Conservation (phyloP, 1,140 invertebrate genomes). For the Alviniconcha marisindica region DNA sequence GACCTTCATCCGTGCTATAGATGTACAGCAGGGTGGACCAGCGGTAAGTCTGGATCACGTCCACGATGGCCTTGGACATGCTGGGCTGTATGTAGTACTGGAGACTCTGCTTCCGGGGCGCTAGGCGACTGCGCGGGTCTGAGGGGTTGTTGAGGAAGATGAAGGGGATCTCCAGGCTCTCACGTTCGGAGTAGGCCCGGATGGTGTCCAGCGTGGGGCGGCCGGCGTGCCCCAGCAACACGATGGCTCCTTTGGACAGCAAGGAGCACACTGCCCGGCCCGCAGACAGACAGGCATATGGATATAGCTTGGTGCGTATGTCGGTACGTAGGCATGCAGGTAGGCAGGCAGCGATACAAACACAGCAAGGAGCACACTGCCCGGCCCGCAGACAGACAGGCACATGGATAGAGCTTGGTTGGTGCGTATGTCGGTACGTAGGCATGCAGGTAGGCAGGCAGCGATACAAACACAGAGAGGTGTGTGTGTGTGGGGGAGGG, state of each 20-base stretch:
- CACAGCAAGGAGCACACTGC: slow-evolving; percentile 35
- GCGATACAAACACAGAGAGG: no score
- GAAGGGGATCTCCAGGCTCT: slow-evolving; percentile 48
- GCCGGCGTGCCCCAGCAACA: slow-evolving; percentile 45
- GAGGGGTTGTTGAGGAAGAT: slow-evolving; percentile 53
- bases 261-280: slow-evolving; percentile 46
- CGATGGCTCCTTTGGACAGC: slow-evolving; percentile 38
- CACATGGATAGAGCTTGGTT: no score
- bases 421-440: no score
- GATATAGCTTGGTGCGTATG: no score
- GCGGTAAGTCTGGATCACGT: slow-evolving; percentile 43
- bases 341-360: no score
- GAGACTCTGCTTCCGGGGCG: slow-evolving; percentile 4
- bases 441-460: no score
- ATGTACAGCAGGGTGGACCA: slow-evolving; percentile 53
- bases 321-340: no score
- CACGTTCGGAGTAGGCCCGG: slow-evolving; percentile 41
- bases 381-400: no score
- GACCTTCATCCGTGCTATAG: slow-evolving; percentile 54
- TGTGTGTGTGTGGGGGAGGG: no score
- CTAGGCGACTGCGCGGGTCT: slow-evolving; percentile 15
- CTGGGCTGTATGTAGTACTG: slow-evolving; percentile 43
- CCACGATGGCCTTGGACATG: slow-evolving; percentile 44
- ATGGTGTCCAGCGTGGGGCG: slow-evolving; percentile 40
- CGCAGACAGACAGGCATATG: no score